Evolutionary conservation across 2,113 vertebrate genomes (phyloP).

Genomic region (Sterna hirundo): DNA sequence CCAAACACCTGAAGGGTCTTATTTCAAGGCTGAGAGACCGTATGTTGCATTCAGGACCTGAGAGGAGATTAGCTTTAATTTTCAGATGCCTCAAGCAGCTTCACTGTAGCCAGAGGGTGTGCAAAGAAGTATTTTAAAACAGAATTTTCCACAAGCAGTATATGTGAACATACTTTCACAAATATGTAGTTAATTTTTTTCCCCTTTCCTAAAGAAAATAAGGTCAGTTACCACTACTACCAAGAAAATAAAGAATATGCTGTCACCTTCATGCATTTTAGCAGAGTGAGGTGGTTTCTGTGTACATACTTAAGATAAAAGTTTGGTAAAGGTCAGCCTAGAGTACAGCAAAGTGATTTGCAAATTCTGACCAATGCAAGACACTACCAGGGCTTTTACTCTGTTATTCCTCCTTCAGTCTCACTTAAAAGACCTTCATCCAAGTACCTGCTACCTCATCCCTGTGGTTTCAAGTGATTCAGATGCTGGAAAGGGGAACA

Average conservation of each 20-base stretch:
- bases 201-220: neutral
- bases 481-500: neutral
- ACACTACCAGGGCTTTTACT: neutral
- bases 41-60: neutral
- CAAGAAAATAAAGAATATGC: neutral
- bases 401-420: neutral
- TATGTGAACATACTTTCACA: neutral
- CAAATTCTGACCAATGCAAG: neutral
- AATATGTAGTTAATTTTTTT: neutral
- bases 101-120: neutral
- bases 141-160: neutral
- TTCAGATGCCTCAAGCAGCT: neutral
- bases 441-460: neutral
- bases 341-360: neutral
- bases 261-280: neutral
- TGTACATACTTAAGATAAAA: neutral
- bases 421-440: neutral
- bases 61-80: neutral
- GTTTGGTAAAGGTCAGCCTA: neutral
- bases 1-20: neutral
- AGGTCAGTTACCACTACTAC: neutral
- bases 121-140: neutral
- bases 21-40: neutral
- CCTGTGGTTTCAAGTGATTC: neutral
- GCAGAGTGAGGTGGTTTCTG: neutral